Evolutionary conservation across 2,113 vertebrate genomes (phyloP).

Genomic region (Hippocampus abdominalis): DNA sequence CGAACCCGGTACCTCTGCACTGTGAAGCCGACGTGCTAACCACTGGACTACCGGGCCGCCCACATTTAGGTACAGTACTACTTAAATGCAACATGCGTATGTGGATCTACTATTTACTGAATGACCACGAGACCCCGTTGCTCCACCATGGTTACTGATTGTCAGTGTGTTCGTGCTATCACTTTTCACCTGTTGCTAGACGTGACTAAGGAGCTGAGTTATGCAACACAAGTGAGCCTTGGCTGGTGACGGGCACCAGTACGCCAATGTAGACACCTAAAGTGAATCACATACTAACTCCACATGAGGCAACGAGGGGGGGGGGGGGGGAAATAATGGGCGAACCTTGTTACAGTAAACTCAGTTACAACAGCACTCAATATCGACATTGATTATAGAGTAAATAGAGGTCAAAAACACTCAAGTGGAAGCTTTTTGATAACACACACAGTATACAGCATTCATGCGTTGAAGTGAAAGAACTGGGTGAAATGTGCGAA

Average conservation of each 20-base stretch:
- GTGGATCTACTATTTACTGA: background rate
- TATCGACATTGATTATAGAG: background rate
- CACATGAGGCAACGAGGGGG: constrained; percentile 9
- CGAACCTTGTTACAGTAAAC: background rate
- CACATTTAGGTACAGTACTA: background rate
- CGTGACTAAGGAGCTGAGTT: constrained; percentile 48
- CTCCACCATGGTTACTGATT: constrained; percentile 58
- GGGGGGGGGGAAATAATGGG: background rate
- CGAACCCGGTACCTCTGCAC: too few relatives aligned
- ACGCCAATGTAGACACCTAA: constrained; percentile 8
- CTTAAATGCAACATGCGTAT: background rate
- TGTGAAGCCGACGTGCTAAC: too few relatives aligned
- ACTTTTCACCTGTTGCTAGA: constrained; percentile 60
- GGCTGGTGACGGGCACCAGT: constrained; percentile 25
- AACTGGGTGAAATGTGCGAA: constrained; percentile 1
- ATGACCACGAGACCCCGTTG: constrained; percentile 31
- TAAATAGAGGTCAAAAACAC: background rate
- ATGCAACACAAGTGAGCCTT: constrained; percentile 37
- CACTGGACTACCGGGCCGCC: too few relatives aligned
- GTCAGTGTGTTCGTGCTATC: constrained; percentile 49
- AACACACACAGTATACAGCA: too few relatives aligned
- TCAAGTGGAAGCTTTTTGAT: background rate
- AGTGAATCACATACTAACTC: constrained; percentile 38
- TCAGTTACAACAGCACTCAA: background rate
- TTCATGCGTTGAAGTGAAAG: too few relatives aligned